phyloP scores from a whole-genome alignment of 1,140 invertebrate genomes.

The Drosophila athabasca region DNA sequence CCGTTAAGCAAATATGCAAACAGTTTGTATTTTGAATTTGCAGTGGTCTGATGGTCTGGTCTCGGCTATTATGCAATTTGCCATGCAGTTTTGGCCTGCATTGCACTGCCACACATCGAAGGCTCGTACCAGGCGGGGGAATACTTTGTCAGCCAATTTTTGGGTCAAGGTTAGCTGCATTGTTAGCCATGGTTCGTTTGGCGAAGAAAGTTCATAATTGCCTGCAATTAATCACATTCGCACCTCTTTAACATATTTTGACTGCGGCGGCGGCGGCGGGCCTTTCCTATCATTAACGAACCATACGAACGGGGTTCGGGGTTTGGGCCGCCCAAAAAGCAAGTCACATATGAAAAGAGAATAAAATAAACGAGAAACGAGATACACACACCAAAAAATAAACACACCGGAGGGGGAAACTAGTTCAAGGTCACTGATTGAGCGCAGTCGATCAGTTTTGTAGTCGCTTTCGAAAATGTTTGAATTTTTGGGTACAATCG shows the following conservation, averaged over 20 bases:
- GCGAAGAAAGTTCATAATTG: conserved; percentile 65
- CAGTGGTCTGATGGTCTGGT: conserved; percentile 26
- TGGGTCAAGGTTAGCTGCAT: conserved; percentile 76
- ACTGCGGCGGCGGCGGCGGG: conserved; percentile 13
- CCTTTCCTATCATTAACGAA: conserved; percentile 52
- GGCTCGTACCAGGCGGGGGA: not conserved
- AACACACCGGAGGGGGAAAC: conserved; percentile 52
- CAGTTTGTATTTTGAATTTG: conserved; percentile 27
- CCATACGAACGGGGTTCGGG: too few species aligned
- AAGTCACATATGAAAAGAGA: conserved; percentile 35
- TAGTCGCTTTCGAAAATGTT: conserved; percentile 45
- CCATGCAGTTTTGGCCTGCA: conserved; percentile 35
- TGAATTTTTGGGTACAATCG: conserved; percentile 16
- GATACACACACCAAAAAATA: conserved; percentile 35
- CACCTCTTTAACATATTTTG: conserved; percentile 49
- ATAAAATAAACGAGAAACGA: conserved; percentile 42
- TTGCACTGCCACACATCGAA: conserved; percentile 1
- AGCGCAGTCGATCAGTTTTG: conserved; percentile 51
- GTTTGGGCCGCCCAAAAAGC: not conserved
- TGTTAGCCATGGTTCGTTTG: conserved; percentile 25
- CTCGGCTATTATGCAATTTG: conserved; percentile 61
- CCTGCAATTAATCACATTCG: conserved; percentile 57
- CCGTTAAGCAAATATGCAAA: conserved; percentile 52
- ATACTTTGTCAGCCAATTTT: conserved; percentile 27
- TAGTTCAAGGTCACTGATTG: conserved; percentile 78